phyloP scores from a whole-genome alignment of 35 echinoderm and acorn worm genomes.

The Holothuria glaberrima region DNA sequence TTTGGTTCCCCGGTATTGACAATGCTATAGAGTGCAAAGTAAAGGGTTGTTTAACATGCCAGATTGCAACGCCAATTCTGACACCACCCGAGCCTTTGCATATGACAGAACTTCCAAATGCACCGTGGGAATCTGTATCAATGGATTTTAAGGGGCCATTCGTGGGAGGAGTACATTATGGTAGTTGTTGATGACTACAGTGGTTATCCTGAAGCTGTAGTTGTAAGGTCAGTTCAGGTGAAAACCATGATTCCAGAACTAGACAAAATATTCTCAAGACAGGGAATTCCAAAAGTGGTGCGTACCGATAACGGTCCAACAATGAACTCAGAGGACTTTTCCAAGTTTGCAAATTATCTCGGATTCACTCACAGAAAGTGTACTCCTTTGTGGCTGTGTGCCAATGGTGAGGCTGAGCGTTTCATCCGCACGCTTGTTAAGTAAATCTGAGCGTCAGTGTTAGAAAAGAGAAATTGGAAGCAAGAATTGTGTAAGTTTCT shows the following conservation, averaged over 20 bases:
- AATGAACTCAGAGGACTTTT: conserved; percentile 63
- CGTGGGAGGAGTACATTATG: conserved; percentile 63
- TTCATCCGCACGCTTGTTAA: conserved; percentile 54
- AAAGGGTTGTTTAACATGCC: conserved; percentile 51
- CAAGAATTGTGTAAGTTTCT: conserved; percentile 73
- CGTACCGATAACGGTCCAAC: conserved; percentile 65
- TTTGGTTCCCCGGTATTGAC: conserved; percentile 54
- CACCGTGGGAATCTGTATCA: conserved; percentile 34
- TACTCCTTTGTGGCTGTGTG: conserved; percentile 52
- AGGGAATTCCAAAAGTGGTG: conserved; percentile 57
- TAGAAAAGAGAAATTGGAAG: conserved; percentile 52
- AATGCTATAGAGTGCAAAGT: conserved; percentile 29
- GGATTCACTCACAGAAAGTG: conserved; percentile 53
- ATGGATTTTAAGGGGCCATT: conserved; percentile 65
- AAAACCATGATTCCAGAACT: conserved; percentile 64
- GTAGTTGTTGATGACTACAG: conserved; percentile 74
- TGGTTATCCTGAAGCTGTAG: conserved; percentile 70
- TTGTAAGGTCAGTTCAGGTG: conserved; percentile 61
- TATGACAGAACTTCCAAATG: conserved; percentile 48
- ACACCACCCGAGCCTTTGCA: conserved; percentile 15
- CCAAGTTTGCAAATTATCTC: conserved; percentile 46
- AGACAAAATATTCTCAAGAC: conserved; percentile 68
- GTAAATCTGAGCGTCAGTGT: conserved; percentile 16
- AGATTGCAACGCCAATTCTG: conserved; percentile 31
- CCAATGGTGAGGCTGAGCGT: conserved; percentile 68